Evolutionary conservation across 2,797 vertebrate species (phyloP).

Genomic region (Podarcis lilfordi): DNA sequence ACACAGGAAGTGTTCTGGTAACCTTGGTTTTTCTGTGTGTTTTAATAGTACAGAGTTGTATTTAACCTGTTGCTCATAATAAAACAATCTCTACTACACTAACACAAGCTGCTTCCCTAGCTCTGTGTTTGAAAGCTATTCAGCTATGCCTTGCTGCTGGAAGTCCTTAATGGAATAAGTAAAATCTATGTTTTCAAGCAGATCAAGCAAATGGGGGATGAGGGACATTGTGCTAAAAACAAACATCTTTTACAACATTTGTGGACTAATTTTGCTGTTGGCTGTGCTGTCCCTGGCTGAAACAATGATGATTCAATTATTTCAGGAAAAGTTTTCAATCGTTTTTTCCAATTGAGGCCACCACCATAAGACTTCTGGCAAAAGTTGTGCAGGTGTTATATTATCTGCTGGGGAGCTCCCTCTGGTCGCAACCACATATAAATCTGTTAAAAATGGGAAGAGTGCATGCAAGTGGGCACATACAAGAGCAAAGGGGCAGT

Average conservation of each 20-base stretch:
- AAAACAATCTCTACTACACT: background rate
- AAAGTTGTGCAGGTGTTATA: background rate
- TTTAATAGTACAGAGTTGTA: background rate
- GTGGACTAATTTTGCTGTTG: background rate
- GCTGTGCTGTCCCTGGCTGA: background rate
- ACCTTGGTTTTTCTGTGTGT: background rate
- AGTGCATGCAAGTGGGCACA: background rate
- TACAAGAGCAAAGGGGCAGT: background rate
- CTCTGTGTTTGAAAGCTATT: background rate
- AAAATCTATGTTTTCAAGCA: background rate
- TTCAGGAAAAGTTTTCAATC: background rate
- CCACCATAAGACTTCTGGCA: background rate
- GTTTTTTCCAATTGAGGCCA: background rate
- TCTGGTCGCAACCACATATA: conserved; percentile 41
- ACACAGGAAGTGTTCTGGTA: background rate
- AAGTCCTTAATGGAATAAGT: background rate
- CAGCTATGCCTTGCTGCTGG: background rate
- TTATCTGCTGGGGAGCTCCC: conserved; percentile 39
- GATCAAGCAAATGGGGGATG: no score
- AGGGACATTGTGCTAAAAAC: background rate
- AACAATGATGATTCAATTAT: background rate
- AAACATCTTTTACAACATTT: background rate
- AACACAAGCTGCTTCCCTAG: background rate
- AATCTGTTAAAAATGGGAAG: background rate
- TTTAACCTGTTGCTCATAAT: background rate